Base-by-base conservation (phyloP, 2,888 invertebrate species). In the Rhabditoides inermis region DNA sequence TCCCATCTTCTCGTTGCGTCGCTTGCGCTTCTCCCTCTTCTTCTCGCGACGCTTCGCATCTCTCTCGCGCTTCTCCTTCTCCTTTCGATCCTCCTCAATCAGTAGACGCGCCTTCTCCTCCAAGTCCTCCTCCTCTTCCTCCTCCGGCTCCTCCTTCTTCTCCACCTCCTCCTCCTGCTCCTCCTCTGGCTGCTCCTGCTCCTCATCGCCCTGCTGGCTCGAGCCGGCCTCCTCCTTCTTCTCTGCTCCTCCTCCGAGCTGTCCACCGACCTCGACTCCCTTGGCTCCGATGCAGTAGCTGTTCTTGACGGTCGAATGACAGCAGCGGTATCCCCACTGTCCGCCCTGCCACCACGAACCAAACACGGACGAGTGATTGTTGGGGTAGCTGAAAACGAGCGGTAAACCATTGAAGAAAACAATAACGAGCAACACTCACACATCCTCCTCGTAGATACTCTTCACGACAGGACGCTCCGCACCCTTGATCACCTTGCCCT, bases 241-340 rank as follows among this genome's bases (percentile, higher is more conserved):
- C 15, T 39, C 60, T 48, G 55, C 49, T 18, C 57, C 52, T 26
- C 55, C 52, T 39, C 57, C 47, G 15, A 46, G 32, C 18, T 45
- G 41, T 42, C 51, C 42, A 32, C 52, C 56, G 2, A 56, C 57
- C n/a, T 56, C 51, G 2, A 55, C 48, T 7, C 72, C 72, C 32
- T 68, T 84, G 73, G 86, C 86, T 0, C 89, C 89, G 26, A 87
- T 85, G 68, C 90, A 90, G 75, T 89, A 90, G 0, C 88, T 88
- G 81, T 88, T 87, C 57, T 80, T 80, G 25, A 95, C 84, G 59
- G 86, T 85, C 0, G 90, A 89, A 76, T 90, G 86, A 78, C 98
- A 98, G 75, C 98, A 98, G 41, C 87, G 86, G 79, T 85, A 98
- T 0, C 95, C 98, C 98, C 98, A 99, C 56, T 84, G 83, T 0